These are phyloP conservation scores for Coleophora flavipennella DNA, from an alignment of 2,888 invertebrate genomes.

Conservation along the genomic window DNA sequence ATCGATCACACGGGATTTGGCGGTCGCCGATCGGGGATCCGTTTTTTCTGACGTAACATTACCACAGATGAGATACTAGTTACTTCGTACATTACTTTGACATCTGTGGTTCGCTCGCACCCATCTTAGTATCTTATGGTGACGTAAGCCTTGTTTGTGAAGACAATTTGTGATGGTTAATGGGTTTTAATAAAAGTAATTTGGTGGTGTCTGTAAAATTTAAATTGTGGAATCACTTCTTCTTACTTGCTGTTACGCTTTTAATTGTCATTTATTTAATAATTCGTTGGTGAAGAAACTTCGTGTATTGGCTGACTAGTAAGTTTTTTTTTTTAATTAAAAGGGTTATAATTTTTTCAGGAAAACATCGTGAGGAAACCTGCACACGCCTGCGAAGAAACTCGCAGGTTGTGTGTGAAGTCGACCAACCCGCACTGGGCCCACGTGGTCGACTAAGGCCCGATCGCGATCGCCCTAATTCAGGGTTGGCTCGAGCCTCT, in stretches of 20 bases:
- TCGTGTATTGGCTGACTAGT: not conserved
- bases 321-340: no score
- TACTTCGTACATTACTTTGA: no score
- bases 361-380: no score
- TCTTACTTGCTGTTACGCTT: not conserved
- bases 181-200: not conserved
- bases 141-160: not conserved
- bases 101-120: not conserved
- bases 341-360: no score
- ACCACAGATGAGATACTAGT: no score
- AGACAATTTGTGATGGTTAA: no score
- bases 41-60: constrained; percentile 47
- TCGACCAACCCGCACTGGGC: no score
- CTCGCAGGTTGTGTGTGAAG: no score
- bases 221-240: not conserved
- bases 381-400: no score
- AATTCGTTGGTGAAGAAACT: not conserved
- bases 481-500: no score
- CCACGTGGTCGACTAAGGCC: no score
- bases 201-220: not conserved
- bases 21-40: constrained; percentile 37
- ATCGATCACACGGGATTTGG: constrained; percentile 52
- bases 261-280: not conserved
- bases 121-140: not conserved
- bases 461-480: no score